Base-by-base conservation (phyloP, 64 coral and sea anemone genomes). In the Stylophora pistillata region DNA sequence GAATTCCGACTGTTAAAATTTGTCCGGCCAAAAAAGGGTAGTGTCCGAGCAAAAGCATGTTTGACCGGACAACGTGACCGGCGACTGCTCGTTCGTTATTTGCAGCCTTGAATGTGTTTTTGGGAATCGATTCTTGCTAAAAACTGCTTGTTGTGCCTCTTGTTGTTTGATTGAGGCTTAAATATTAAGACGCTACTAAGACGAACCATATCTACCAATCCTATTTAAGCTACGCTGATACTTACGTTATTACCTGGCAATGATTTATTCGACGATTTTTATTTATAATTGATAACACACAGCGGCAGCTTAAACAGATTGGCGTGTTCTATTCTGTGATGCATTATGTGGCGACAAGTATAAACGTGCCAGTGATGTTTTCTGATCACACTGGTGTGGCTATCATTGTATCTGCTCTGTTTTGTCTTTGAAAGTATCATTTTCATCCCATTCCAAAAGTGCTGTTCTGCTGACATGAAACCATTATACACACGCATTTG, bases 261-360 rank as follows among this genome's bases (percentile, higher is more conserved):
- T 53, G 34, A 21, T 76, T 76, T 68, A 68, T 68, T 26, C 41
- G 73, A 76, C 73, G 18, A 20, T 41, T 76, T 20, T 20, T 14
- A 76, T 76, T 53, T 76, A 76, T 76, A 53, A 76, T 76, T 76
- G 41, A 68, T n/a, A 28, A n/a, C 37, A 47, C 37, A 47, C 28
- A 76, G 73, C 71, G 32, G 15, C 27, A 30, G 25, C 13, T 76
- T 54, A 21, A 76, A 52, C 14, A 41, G 34, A 76, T 47, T 18
- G 18, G 20, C 32, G 41, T 74, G 34, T 53, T 25, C 62, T 20
- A 18, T 65, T 65, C 62, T 18, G 18, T 23, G 0, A 64, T 65
- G 18, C 62, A 65, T 65, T 3, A 10, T 68, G 62, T 68, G 64
- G 64, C 26, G 10, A 66, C 37, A 47, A 47, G 37, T 47, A 23